These are phyloP conservation scores for Spheniscus mendiculus DNA, from an alignment of 2,113 vertebrate species.

Conservation along the genomic window DNA sequence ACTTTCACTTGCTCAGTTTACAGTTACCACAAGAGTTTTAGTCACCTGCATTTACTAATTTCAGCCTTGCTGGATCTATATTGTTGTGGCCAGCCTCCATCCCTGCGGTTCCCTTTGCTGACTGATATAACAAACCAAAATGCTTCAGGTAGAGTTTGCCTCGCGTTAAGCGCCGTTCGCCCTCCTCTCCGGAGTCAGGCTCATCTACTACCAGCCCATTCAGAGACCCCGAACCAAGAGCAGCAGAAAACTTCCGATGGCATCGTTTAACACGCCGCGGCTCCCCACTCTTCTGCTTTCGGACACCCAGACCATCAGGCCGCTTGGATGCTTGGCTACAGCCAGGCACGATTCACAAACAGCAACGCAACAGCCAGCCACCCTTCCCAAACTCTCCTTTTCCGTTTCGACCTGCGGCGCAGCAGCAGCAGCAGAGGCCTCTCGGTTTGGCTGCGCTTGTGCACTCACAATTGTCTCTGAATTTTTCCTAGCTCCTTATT, in stretches of 20 bases:
- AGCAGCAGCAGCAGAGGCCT: not conserved
- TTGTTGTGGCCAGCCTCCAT: not conserved
- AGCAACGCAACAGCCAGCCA: not conserved
- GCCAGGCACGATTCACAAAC: not conserved
- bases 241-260: not conserved
- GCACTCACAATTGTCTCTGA: rapidly evolving
- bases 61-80: not conserved
- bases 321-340: not conserved
- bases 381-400: not conserved
- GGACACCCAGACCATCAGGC: not conserved
- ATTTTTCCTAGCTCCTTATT: not conserved
- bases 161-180: rapidly evolving
- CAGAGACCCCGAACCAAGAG: not conserved
- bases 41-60: not conserved
- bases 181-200: not conserved
- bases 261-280: rapidly evolving
- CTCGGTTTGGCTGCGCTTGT: rapidly evolving
- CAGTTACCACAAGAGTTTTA: not conserved
- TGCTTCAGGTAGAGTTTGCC: not conserved
- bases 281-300: not conserved
- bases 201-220: not conserved
- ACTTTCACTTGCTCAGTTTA: not conserved
- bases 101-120: not conserved
- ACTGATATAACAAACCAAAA: not conserved
- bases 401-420: not conserved